Base-by-base conservation (phyloP, 2,888 invertebrate species). In the Lymantria dispar region DNA sequence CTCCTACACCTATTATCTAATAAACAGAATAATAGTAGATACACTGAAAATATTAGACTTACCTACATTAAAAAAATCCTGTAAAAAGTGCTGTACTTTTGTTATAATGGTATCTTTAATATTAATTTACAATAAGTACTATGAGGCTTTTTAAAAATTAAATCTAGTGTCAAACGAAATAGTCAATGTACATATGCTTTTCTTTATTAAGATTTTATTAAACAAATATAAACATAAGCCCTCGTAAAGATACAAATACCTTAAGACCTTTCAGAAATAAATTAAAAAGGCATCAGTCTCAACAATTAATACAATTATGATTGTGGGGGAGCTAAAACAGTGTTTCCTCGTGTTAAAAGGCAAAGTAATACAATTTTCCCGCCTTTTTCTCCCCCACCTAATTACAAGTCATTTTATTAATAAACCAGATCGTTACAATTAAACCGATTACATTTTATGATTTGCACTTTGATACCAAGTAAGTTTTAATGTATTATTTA, bases 381-480 rank as follows among this genome's bases (percentile, higher is more conserved):
- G 81, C 75, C 74, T 87, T 88, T 89, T 87, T 85, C 85, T 79
- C 87, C 90, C 87, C 87, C 66, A 74, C 73, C 85, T 88, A 90
- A 88, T 88, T 87, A 88, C 80, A 78, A 83, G 77, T 78, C 84
- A 76, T 80, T 87, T 86, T 84, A 85, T 87, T 89, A 90, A 87
- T 87, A 86, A 85, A 85, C 79, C 72, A 78, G 82, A 80, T 83
- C 83, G 80, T 83, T 80, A 83, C 79, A 84, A 85, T 87, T 84
- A 85, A 76, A 75, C 76, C 64, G 78, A 75, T 73, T 59, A 63
- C 61, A 63, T 70, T 66, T 56, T 54, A 64, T 46, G 40, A 57
- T 64, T 55, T 68, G 47, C 55, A 59, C 55, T 62, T 47, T 22
- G 22, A 22, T 22, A 22, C 22, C 22, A 3, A 22, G 22, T 22